Evolutionary conservation across 2,888 invertebrate genomes (phyloP), one percentile per base, ranked within the genome.

Genomic region (Tridacna crocea): DNA sequence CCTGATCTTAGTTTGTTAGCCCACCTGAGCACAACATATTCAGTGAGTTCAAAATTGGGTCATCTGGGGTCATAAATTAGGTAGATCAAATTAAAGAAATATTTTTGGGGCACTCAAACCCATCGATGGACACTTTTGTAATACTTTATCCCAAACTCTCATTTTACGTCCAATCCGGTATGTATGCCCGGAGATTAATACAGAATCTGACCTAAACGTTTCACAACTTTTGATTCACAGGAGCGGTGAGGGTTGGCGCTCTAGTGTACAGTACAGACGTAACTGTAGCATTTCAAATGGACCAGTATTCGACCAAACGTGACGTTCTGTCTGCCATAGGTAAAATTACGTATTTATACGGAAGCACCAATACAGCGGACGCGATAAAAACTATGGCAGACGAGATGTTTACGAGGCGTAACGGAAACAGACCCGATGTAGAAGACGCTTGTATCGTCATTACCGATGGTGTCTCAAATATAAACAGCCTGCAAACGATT

Each of bases 401-500:
- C 22, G 78, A 87, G 58, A 89, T 92, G 88, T 93, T 91, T 81
- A 90, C 89, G 1, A 0, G 77, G 0, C 78, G 61, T 8, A 90
- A 89, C 73, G 94, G 94, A 26, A 93, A 93, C 80, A 81, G 93
- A 15, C 78, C 87, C 6, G 88, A 80, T 60, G 91, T 91, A 2
- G 87, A 87, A 1, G 92, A 93, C 80, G 87, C 90, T 22, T 88
- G 85, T 46, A 89, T 93, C 58, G 83, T 93, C n/a, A 75, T 93
- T 66, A 93, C 93, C 19, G 93, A 94, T 77, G 94, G 94, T 75
- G 90, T 91, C 36, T 92, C 93, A 24, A 93, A 92, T 74, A 91
- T 93, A 58, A 92, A 93, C 82, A 80, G 88, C 0, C 79, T 88
- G 15, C 75, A 85, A 51, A 93, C 92, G 4, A 85, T 92, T 70